Percentiles rank a stretch among this genome's conserved stretches.
phyloP scores from a whole-genome alignment of 2,888 invertebrate species.

The Ectemnius continuus region DNA sequence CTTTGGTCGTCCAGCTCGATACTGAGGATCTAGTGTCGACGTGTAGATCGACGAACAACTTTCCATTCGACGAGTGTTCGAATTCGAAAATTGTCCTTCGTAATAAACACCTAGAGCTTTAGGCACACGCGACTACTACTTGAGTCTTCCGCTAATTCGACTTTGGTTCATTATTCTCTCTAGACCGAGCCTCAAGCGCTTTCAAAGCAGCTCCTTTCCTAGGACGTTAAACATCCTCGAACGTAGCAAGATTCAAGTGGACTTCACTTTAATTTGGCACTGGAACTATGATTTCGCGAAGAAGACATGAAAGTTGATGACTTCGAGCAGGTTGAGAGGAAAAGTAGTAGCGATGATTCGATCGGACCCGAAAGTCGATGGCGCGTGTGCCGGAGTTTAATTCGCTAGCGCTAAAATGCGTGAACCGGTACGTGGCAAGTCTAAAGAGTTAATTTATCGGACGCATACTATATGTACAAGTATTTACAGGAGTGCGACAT shows the following conservation, averaged over 20 bases:
- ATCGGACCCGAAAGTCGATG: too few species aligned
- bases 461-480: slow-evolving; percentile 73
- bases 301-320: neutral
- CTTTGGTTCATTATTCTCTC: too few species aligned
- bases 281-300: neutral
- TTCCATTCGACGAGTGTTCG: neutral
- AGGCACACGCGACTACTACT: slow-evolving; percentile 37
- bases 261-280: neutral
- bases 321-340: neutral
- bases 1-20: slow-evolving; percentile 5
- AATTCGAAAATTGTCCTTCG: slow-evolving; percentile 22
- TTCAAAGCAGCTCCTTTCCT: too few species aligned
- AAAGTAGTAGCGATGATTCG: too few species aligned
- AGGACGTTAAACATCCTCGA: too few species aligned
- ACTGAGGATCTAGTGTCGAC: slow-evolving; percentile 14
- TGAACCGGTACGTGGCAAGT: slow-evolving; percentile 45
- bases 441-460: slow-evolving; percentile 70
- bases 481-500: slow-evolving; percentile 67
- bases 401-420: slow-evolving; percentile 72
- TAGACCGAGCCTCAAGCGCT: too few species aligned
- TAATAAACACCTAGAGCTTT: slow-evolving; percentile 29
- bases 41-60: too few species aligned
- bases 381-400: slow-evolving; percentile 60
- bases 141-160: slow-evolving; percentile 13
- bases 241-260: neutral